Evolutionary conservation across 2,113 vertebrate species (phyloP).

Genomic region (Chitala chitala): DNA sequence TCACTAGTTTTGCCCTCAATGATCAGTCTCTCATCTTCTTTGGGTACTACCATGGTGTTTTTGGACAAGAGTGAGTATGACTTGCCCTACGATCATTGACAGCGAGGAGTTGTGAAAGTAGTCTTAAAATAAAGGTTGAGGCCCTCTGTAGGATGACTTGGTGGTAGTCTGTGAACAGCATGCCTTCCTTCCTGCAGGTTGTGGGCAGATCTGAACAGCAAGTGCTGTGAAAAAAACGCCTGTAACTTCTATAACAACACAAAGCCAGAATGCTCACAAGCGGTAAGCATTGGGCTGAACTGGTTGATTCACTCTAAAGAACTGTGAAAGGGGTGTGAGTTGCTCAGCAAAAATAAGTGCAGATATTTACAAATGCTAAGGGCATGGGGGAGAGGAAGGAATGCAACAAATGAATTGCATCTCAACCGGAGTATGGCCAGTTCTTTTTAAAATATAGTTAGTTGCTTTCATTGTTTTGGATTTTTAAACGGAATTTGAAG

Average conservation of each 20-base stretch:
- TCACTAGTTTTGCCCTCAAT: slow-evolving; percentile 59
- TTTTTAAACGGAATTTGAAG: too few species aligned
- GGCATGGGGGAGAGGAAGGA: too few species aligned
- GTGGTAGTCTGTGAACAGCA: background rate
- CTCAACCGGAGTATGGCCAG: too few species aligned
- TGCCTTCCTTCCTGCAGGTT: slow-evolving; percentile 45
- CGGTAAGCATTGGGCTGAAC: slow-evolving; percentile 32
- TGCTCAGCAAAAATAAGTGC: too few species aligned
- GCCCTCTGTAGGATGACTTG: background rate
- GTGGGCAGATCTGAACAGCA: slow-evolving; percentile 59
- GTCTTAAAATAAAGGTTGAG: background rate
- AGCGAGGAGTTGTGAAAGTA: background rate
- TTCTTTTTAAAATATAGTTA: too few species aligned
- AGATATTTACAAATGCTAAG: too few species aligned
- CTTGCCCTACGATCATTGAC: background rate
- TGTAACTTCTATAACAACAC: slow-evolving; percentile 62
- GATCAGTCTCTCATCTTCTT: slow-evolving; percentile 65
- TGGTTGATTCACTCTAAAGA: background rate
- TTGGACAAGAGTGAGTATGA: slow-evolving; percentile 67
- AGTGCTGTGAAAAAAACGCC: slow-evolving; percentile 55
- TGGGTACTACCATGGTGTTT: slow-evolving; percentile 67
- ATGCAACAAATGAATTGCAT: too few species aligned
- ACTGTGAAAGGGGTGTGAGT: too few species aligned
- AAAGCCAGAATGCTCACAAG: slow-evolving; percentile 37
- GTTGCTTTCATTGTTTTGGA: too few species aligned